Conservation (phyloP, 1,140 invertebrate species). For the honey bee (Apis mellifera) region Amel_HAv3.1 CM009933.2:10236001-10236500, state of each 20-base stretch:
- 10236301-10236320: constrained; percentile 7
- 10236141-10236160: constrained; percentile 54
- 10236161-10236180: constrained; percentile 39
- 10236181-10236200: constrained; percentile 49
- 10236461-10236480: constrained; percentile 3
- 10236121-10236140: constrained; percentile 49
- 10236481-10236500: neutral
- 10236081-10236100: constrained; percentile 88
- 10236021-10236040: constrained; percentile 97
- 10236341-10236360: constrained; percentile 61
- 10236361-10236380: neutral
- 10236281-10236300: constrained; percentile 66
- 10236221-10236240: constrained; percentile 60
- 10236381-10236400: neutral
- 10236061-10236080: constrained; percentile 92
- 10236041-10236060: constrained; percentile 97
- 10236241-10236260: constrained; percentile 60
- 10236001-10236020: constrained; percentile 97
- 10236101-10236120: constrained; percentile 72
- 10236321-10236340: constrained; percentile 35
- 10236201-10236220: constrained; percentile 67
- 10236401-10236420: neutral
- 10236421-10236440: neutral
- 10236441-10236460: constrained; percentile 11
- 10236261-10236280: constrained; percentile 71